Evolutionary conservation across 2,888 invertebrate species (phyloP), one percentile per base, ranked within the genome.

Genomic region (Phengaris arion): DNA sequence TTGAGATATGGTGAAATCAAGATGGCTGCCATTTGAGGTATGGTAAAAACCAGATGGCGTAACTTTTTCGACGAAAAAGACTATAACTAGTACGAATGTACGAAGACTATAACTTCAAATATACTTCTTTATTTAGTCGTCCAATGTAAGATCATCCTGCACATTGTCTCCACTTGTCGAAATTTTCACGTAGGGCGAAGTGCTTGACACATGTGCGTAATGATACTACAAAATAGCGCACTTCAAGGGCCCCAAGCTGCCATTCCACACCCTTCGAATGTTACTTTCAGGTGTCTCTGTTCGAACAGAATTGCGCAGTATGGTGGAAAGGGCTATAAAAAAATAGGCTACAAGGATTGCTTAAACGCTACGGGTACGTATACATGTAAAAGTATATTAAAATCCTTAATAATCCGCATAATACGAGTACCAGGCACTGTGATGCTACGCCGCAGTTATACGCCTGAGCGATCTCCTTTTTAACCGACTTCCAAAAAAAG

Each of bases 231-330:
- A 81, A 86, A 85, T 86, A 89, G 87, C 89, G 87, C 89, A 88
- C 91, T 92, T 89, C 88, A 90, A 89, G 84, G 76, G 72, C 74
- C 77, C 77, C 70, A 22, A 35, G 55, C 72, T 77, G 81, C 68
- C 75, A 77, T 68, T 59, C 69, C 74, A 57, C 79, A 81, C 84
- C 85, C 83, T 80, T 82, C 82, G 35, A 85, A 86, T 91, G 92
- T 91, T 91, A 91, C 87, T 88, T 91, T 92, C 92, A 92, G 92
- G 90, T 91, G 90, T 87, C 86, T 87, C 86, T 22, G 59, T 35
- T 22, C 59, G 9, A 35, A 35, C 22, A 8, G 9, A 22, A 59
- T 59, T 59, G 22, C 8, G 35, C 15, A 59, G 7, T 7, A 59
- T 22, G 59, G 59, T 15, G 57, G 57, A 15, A 57, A 59, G 59